Base-by-base conservation (phyloP, 2,888 invertebrate genomes). In the Melipona beecheii region DNA sequence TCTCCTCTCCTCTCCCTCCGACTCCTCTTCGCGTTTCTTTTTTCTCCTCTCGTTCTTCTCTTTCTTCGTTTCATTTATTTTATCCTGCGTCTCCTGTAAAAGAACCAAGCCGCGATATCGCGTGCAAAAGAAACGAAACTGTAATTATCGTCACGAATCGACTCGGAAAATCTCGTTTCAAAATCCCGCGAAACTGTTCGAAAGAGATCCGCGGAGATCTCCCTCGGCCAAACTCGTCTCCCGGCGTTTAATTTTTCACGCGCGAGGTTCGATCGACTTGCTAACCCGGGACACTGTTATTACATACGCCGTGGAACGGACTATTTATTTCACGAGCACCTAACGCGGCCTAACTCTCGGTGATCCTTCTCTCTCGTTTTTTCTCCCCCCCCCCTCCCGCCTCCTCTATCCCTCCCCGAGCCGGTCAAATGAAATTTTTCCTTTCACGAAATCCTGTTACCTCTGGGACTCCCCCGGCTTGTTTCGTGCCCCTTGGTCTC, bases 391-490 rank as follows among this genome's bases (percentile, higher is more conserved):
- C 9, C 36, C 1, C 36, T 36, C 36, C 4, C 36, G 4, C 36
- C 6, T 5, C 43, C 11, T 13, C 13, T 24, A 27, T 1, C 19
- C n/a, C 19, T 65, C 5, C 19, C 9, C n/a, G 4, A 27, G 17
- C 73, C 69, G 73, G 43, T 54, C 56, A 69, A 86, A 84, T 75
- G 70, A 86, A 87, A 84, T 87, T 84, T 75, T 87, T 86, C 78
- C 80, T 87, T 84, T 82, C 77, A 84, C 87, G 75, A 86, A 86
- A 77, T 86, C 83, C 76, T 77, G 84, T 83, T 85, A 81, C 83
- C 89, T 75, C 84, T 72, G 86, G 72, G 84, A 78, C 80, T 85
- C 82, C 74, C 84, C 68, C 58, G 36, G 74, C 80, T 81, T 73
- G 75, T 73, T 78, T 80, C 83, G 65, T 58, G 76, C 80, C 86